Evolutionary conservation across 2,888 invertebrate genomes (phyloP).

Genomic region (Trichogramma evanescens): DNA sequence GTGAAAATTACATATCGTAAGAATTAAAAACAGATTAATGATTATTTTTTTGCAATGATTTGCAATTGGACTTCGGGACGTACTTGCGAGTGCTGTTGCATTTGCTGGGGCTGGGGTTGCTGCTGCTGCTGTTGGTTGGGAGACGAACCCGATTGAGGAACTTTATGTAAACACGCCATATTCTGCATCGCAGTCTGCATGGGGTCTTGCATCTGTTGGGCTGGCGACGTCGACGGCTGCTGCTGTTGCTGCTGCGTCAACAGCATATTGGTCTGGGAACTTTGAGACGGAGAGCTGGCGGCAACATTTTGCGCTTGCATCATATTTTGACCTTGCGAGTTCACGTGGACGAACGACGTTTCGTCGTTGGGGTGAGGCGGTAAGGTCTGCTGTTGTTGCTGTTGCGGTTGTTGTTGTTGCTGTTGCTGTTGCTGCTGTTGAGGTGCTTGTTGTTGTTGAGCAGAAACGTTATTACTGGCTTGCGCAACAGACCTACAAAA

Average conservation of each 20-base stretch:
- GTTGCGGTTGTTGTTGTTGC: constrained; percentile 44
- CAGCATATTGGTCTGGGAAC: constrained; percentile 38
- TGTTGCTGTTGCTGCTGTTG: constrained; percentile 51
- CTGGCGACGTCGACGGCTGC: constrained; percentile 44
- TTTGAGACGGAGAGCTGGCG: constrained; percentile 18
- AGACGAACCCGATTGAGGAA: constrained; percentile 41
- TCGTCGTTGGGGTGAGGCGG: constrained; percentile 36
- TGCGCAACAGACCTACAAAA: constrained; percentile 16
- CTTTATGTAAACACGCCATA: constrained; percentile 43
- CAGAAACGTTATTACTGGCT: constrained; percentile 44
- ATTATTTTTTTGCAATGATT: constrained; percentile 45
- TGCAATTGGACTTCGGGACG: constrained; percentile 37
- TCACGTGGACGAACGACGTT: constrained; percentile 28
- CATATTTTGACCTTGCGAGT: constrained; percentile 35
- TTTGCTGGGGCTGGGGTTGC: constrained; percentile 30
- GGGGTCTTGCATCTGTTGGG: constrained; percentile 32
- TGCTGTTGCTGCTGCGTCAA: constrained; percentile 40
- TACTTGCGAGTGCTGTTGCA: constrained; percentile 37
- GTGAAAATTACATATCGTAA: neutral
- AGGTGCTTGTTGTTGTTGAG: constrained; percentile 45
- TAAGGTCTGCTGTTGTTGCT: constrained; percentile 51
- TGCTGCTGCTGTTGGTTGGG: constrained; percentile 40
- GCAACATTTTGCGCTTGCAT: constrained; percentile 36
- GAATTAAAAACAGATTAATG: neutral
- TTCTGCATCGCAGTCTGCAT: constrained; percentile 35